Base-by-base conservation (phyloP, 2,888 invertebrate genomes). In the Argyra leucocephala region DNA sequence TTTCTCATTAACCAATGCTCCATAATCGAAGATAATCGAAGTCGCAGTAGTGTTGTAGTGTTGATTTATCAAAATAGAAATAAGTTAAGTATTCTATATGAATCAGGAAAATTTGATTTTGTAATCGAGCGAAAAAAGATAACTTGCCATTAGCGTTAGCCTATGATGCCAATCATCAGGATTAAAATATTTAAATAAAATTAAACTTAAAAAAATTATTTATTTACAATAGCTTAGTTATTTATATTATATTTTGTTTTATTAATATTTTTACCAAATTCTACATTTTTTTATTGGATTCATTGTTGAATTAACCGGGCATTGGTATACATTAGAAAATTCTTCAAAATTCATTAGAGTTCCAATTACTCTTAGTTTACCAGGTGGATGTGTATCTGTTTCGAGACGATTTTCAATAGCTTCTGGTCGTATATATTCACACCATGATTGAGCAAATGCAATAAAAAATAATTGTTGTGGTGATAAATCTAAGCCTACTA, bases 381-480 rank as follows among this genome's bases (percentile, higher is more conserved):
- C 71, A 5, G 71, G 70, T 21, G 68, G 67, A 57, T 72, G 71
- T 4, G 58, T 65, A 10, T 71, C 70, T 10, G 69, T 69, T 22
- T 68, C 60, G 9, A 69, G 48, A 22, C 68, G 62, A 22, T 61
- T 68, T 58, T 68, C 68, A 10, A 71, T 60, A 9, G 69, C 68
- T 59, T 70, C 68, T 9, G 70, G 69, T 9, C 68, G 66, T 21
- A 70, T 66, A 22, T 68, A 68, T 36, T 65, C 66, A 60, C 73
- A 73, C 70, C 71, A 71, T 1, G 69, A 64, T 63, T 73, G 73
- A 9, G 71, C 72, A 61, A 69, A 70, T 15, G 65, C 68, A 18
- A 71, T 61, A 66, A 71, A 73, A 22, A 72, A 73, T 64, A 72
- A 60, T 57, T 73, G 70, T 48, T 69, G 64, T 24, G 67, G 69